Conservation (phyloP, 2,113 vertebrate genomes). For the Numenius arquata region DNA sequence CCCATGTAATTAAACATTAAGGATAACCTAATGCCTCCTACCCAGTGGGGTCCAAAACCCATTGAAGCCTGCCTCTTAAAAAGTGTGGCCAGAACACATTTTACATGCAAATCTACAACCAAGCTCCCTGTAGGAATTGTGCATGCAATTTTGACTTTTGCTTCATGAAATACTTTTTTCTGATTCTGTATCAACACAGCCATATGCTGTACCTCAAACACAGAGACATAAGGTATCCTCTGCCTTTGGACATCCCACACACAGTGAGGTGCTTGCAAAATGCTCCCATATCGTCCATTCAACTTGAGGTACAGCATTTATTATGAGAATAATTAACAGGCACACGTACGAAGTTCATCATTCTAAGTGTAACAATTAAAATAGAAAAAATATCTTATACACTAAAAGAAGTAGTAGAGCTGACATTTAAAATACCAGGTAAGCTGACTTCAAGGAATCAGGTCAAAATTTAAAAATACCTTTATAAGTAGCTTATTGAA, state of each 20-base stretch:
- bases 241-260: background rate
- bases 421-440: background rate
- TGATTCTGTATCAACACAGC: background rate
- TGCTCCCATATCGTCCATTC: background rate
- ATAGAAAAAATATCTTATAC: background rate
- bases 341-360: background rate
- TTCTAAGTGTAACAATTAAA: background rate
- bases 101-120: background rate
- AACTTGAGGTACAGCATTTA: background rate
- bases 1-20: background rate
- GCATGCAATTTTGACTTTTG: background rate
- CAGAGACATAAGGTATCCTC: rapidly evolving
- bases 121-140: background rate
- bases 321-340: background rate
- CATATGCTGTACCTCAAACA: background rate
- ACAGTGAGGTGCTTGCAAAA: background rate
- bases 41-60: background rate
- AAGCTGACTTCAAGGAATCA: background rate
- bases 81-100: background rate
- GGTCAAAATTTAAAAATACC: background rate
- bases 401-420: background rate
- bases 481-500: background rate
- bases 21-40: background rate
- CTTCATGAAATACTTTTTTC: background rate
- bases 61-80: background rate